Evolutionary conservation across 2,113 vertebrate genomes (phyloP).

Genomic region (Leptosomus discolor): DNA sequence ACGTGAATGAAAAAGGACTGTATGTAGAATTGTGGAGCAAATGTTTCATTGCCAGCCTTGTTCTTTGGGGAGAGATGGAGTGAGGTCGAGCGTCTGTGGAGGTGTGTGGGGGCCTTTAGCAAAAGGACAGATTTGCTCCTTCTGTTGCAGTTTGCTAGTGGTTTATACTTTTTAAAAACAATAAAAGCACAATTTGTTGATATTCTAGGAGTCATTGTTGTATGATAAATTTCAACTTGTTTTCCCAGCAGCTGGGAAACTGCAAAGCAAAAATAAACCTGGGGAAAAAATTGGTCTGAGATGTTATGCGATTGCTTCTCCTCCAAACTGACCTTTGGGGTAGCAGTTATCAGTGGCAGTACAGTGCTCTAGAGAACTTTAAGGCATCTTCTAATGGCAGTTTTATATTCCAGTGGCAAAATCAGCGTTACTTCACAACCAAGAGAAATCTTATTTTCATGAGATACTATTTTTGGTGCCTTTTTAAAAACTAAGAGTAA

Average conservation of each 20-base stretch:
- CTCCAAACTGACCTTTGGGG: background rate
- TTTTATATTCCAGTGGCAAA: background rate
- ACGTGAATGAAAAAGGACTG: background rate
- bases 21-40: background rate
- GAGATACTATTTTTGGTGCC: background rate
- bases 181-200: background rate
- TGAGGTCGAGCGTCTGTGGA: background rate
- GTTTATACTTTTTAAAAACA: background rate
- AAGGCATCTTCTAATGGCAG: background rate
- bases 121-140: background rate
- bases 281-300: background rate
- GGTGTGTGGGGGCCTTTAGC: background rate
- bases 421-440: background rate
- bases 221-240: background rate
- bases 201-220: background rate
- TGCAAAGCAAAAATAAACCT: background rate
- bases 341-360: background rate
- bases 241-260: background rate
- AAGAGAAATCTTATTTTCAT: background rate
- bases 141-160: background rate
- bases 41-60: background rate
- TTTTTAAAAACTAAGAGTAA: background rate
- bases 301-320: background rate
- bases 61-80: background rate
- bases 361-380: background rate